Evolutionary conservation across 2,797 vertebrate genomes (phyloP).

Genomic region (Rhinella marina): DNA sequence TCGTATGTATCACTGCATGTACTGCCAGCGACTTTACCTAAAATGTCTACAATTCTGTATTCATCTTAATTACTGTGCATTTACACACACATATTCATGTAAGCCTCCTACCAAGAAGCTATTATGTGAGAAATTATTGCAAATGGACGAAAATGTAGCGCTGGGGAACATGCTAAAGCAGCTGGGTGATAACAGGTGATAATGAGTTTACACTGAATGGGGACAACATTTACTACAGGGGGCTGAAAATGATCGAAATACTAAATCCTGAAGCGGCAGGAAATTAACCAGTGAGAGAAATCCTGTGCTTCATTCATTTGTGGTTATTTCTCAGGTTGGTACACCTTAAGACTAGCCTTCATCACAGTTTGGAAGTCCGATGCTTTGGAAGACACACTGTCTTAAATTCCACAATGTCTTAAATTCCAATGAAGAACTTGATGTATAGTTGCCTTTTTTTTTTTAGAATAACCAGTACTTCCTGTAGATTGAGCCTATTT

Average conservation of each 20-base stretch:
- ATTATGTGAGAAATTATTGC: conserved; percentile 1
- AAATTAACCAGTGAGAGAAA: neutral
- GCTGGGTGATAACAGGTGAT: conserved; percentile 17
- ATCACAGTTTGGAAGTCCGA: too few species aligned
- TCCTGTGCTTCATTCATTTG: neutral
- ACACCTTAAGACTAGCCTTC: too few species aligned
- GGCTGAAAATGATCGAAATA: neutral
- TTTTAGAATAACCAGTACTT: too few species aligned
- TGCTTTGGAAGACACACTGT: too few species aligned
- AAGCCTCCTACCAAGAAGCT: conserved; percentile 15
- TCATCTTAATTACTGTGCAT: conserved; percentile 15
- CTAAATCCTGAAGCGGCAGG: neutral
- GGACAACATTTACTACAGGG: conserved; percentile 15
- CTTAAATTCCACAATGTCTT: too few species aligned
- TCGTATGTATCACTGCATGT: neutral
- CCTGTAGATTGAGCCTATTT: too few species aligned
- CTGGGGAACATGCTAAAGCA: conserved; percentile 7
- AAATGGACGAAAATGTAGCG: conserved; percentile 8
- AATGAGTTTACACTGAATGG: conserved; percentile 21
- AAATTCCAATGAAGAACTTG: too few species aligned
- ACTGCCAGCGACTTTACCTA: neutral
- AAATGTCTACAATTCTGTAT: conserved; percentile 7
- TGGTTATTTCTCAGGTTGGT: neutral
- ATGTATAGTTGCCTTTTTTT: too few species aligned
- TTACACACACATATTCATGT: conserved; percentile 16